These are phyloP conservation scores for Zaprionus vittiger DNA, from an alignment of 1,140 invertebrate species.

Conservation along the genomic window DNA sequence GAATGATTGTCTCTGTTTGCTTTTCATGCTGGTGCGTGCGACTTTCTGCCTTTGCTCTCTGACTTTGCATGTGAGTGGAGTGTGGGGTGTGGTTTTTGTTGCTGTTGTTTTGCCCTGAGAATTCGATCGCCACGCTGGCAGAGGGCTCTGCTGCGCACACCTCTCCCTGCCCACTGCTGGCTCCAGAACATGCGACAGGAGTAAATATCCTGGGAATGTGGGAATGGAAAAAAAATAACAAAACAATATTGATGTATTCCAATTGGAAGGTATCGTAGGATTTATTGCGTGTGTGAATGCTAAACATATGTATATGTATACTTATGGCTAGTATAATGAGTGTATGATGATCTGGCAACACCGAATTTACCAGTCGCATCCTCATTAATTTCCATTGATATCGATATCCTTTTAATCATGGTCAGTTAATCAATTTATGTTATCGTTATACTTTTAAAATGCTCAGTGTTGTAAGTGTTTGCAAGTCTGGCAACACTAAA, in stretches of 20 bases:
- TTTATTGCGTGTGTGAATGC: background rate
- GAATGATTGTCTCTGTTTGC: constrained; percentile 11
- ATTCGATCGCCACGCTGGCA: constrained; percentile 21
- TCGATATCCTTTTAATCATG: no score
- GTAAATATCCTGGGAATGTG: constrained; percentile 38
- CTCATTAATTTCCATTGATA: no score
- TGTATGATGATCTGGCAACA: no score
- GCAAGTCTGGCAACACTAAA: no score
- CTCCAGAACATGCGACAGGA: constrained; percentile 28
- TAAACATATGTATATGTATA: no score
- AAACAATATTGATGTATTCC: background rate
- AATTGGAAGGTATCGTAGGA: background rate
- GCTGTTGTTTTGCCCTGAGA: constrained; percentile 39
- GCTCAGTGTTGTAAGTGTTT: no score
- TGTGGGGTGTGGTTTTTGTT: constrained; percentile 39
- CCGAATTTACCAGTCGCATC: no score
- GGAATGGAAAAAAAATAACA: background rate
- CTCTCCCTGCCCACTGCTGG: background rate
- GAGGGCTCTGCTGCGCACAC: background rate
- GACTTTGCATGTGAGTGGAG: constrained; percentile 23
- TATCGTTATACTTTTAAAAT: no score
- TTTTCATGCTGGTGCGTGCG: constrained; percentile 74
- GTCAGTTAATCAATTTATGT: no score
- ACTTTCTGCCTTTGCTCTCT: constrained; percentile 61
- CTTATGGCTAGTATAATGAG: no score